A percentile compares a stretch with the other conserved stretches of the same genome.
phyloP scores from a whole-genome alignment of 2,888 invertebrate species.

The Lepidonotus clava region DNA sequence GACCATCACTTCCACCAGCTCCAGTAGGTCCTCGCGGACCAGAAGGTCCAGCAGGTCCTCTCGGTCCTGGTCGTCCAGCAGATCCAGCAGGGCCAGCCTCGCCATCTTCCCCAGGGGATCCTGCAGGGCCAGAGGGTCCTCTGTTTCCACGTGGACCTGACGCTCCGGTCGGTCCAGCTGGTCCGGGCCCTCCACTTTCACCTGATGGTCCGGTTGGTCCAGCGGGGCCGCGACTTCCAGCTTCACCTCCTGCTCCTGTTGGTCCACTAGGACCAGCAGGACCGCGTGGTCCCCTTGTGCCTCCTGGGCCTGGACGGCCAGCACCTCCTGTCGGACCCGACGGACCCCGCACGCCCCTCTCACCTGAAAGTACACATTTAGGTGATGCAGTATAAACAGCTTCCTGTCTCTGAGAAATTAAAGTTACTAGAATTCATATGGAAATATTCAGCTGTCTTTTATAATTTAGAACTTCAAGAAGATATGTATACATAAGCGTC shows the following conservation, averaged over 20 bases:
- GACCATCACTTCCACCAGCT: not conserved
- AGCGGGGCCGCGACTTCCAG: slow-evolving; percentile 27
- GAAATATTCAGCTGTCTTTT: no score
- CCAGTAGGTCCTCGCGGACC: not conserved
- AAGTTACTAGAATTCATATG: no score
- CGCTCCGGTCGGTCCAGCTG: slow-evolving; percentile 56
- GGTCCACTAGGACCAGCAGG: slow-evolving; percentile 58
- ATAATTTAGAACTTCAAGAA: no score
- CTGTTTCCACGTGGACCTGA: no score
- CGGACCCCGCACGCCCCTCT: slow-evolving; percentile 56
- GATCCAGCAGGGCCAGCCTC: slow-evolving; percentile 54
- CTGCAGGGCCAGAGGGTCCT: slow-evolving; percentile 61
- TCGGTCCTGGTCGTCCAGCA: slow-evolving; percentile 13
- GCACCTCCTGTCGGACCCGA: not conserved
- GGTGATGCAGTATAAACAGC: no score
- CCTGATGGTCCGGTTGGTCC: slow-evolving; percentile 59
- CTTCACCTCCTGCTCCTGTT: slow-evolving; percentile 1
- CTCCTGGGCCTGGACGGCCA: slow-evolving; percentile 14
- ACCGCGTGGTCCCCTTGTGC: slow-evolving; percentile 11
- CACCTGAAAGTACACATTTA: no score
- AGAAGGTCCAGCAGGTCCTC: slow-evolving; percentile 33
- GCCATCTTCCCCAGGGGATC: slow-evolving; percentile 48
- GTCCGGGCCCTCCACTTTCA: slow-evolving; percentile 60
- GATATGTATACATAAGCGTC: no score
- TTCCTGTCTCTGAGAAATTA: no score